Conservation (phyloP, 2,888 invertebrate species). For the Drosophila dives region DNA sequence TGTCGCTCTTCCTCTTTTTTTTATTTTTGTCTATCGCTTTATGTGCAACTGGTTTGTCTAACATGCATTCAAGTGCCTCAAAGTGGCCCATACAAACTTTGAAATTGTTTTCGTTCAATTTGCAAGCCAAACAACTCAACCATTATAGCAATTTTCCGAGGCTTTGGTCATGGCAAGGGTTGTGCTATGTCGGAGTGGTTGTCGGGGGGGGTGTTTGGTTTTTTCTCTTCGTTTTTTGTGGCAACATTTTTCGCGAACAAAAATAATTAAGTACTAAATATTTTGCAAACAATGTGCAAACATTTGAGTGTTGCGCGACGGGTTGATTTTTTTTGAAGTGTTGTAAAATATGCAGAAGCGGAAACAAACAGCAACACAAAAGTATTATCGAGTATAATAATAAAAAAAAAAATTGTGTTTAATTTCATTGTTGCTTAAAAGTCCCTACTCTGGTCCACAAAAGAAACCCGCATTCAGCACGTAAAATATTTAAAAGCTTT, state of each 20-base stretch:
- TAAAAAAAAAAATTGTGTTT: background rate
- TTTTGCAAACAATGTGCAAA: background rate
- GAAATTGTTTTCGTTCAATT: constrained; percentile 77
- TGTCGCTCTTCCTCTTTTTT: background rate
- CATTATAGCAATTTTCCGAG: constrained; percentile 64
- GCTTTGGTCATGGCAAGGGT: background rate
- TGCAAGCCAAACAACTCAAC: constrained; percentile 73
- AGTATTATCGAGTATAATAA: background rate
- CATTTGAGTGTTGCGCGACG: too few species aligned
- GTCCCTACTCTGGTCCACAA: background rate
- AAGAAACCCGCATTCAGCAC: constrained; percentile 20
- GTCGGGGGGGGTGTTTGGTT: background rate
- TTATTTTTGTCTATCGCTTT: background rate
- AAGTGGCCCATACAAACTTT: constrained; percentile 69
- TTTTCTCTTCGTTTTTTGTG: background rate
- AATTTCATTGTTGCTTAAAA: background rate
- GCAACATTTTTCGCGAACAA: constrained; percentile 15
- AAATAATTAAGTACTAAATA: constrained; percentile 39
- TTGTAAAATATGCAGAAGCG: background rate
- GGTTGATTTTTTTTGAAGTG: background rate
- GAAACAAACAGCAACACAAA: background rate
- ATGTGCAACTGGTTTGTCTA: constrained; percentile 35
- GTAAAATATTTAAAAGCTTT: constrained; percentile 26
- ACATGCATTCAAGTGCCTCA: constrained; percentile 60
- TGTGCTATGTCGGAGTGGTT: background rate